These are phyloP conservation scores for Oceanites oceanicus DNA, from an alignment of 2,113 vertebrate genomes.

Conservation along the genomic window DNA sequence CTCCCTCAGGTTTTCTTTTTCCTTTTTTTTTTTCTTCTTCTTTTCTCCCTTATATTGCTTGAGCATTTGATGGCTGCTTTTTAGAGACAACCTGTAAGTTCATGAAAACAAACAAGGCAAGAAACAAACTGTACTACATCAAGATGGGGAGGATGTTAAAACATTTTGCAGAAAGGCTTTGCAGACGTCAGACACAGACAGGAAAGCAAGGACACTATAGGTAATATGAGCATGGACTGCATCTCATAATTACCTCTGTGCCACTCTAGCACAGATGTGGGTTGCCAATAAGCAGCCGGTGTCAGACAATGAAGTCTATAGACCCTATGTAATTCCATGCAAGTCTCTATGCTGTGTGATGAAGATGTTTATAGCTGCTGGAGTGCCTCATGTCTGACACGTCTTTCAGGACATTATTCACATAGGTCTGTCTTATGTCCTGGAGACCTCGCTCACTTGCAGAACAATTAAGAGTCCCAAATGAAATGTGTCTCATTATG, in stretches of 20 bases:
- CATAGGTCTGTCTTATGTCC: not conserved
- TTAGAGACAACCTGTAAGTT: not conserved
- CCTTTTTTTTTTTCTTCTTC: rapidly evolving
- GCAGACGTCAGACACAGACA: not conserved
- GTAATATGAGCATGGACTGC: not conserved
- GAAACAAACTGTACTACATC: not conserved
- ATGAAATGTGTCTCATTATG: not conserved
- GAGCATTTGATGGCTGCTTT: not conserved
- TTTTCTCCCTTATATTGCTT: not conserved
- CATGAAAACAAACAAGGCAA: not conserved
- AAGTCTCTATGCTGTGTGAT: not conserved
- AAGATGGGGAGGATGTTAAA: not conserved
- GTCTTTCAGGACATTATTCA: not conserved
- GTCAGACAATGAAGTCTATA: not conserved
- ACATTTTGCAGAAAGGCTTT: not conserved
- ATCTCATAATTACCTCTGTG: not conserved
- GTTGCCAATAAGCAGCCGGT: not conserved
- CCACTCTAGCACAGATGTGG: not conserved
- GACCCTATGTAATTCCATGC: not conserved
- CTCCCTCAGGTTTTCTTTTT: not conserved
- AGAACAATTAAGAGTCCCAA: not conserved
- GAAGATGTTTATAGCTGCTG: not conserved
- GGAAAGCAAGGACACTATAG: not conserved
- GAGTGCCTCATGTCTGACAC: not conserved
- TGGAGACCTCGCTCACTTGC: not conserved